A percentile compares a stretch with the other conserved stretches of the same genome.
Evolutionary conservation across 2,113 vertebrate species (phyloP).

Genomic region (Sitta europaea): DNA sequence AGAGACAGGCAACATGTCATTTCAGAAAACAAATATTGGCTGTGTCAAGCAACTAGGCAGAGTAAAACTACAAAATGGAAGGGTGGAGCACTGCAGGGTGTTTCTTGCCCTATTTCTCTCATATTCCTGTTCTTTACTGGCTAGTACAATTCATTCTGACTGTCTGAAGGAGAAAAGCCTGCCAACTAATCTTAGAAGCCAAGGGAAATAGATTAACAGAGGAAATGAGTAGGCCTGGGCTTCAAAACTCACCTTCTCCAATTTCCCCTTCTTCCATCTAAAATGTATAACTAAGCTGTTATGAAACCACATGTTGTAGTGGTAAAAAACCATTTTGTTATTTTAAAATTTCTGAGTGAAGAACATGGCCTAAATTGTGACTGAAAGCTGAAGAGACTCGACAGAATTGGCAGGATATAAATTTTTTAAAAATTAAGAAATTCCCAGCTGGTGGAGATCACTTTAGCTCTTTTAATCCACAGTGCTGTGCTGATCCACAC

Average conservation of each 20-base stretch:
- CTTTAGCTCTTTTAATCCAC: background rate
- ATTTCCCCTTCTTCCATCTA: background rate
- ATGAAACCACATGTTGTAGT: background rate
- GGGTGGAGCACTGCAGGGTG: background rate
- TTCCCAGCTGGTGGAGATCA: constrained; percentile 27
- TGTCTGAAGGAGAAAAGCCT: background rate
- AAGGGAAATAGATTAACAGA: background rate
- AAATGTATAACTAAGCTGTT: background rate
- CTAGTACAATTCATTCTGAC: background rate
- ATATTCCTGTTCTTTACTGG: background rate
- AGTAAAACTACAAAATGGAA: background rate
- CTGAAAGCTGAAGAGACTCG: background rate
- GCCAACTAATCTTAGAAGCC: background rate
- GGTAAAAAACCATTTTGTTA: background rate
- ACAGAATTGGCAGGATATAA: background rate
- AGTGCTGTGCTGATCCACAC: background rate
- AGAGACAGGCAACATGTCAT: background rate
- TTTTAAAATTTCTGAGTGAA: background rate
- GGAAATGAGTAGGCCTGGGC: background rate
- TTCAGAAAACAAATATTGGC: background rate
- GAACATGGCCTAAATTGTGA: background rate
- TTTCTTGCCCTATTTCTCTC: background rate
- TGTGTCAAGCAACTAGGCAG: background rate
- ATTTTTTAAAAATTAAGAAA: constrained; percentile 15
- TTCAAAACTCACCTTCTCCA: constrained; percentile 26